These are phyloP conservation scores for Vespertilio murinus DNA, from an alignment of 2,797 vertebrate species.

Conservation along the genomic window DNA sequence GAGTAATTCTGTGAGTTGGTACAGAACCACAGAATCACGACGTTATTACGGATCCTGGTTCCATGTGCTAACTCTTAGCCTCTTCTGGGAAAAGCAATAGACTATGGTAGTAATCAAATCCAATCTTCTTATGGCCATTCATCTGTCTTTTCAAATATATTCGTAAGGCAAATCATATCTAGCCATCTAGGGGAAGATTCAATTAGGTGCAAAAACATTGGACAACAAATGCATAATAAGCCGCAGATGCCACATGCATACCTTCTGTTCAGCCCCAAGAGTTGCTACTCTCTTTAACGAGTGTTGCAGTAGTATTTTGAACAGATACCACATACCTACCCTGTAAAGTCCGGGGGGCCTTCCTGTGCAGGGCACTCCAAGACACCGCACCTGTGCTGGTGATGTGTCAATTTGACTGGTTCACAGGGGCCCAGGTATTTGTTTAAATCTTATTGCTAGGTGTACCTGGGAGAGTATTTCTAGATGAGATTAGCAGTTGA, in stretches of 20 bases:
- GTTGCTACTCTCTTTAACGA: background rate
- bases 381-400: no score
- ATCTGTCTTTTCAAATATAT: background rate
- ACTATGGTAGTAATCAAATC: background rate
- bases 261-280: background rate
- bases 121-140: background rate
- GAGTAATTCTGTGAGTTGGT: background rate
- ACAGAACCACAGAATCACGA: background rate
- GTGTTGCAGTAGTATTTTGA: background rate
- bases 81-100: background rate
- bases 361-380: background rate
- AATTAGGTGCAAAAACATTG: background rate
- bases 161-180: constrained; percentile 15
- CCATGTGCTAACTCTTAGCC: background rate
- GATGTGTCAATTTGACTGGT: background rate
- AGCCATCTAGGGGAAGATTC: background rate
- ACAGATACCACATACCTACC: background rate
- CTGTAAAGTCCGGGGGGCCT: background rate
- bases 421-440: background rate
- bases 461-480: background rate
- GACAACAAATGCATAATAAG: background rate
- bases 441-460: background rate
- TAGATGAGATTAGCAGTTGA: background rate
- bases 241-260: background rate
- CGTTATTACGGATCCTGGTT: background rate